These are phyloP conservation scores for Tursiops truncatus DNA, from an alignment of 2,113 vertebrate species.

Conservation along the genomic window DNA sequence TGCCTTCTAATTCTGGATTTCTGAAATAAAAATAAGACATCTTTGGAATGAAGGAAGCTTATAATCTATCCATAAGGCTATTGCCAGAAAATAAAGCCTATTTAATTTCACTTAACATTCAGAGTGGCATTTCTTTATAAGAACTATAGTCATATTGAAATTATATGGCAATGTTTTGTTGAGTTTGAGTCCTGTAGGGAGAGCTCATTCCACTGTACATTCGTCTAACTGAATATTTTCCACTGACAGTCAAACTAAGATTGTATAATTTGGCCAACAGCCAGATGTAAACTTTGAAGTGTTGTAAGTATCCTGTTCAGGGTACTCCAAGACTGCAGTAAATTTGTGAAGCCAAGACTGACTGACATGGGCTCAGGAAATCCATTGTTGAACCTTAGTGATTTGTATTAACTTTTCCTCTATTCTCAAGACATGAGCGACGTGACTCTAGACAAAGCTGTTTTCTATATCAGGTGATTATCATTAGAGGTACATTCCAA, in stretches of 20 bases:
- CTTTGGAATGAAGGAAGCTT: neutral
- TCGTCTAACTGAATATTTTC: constrained; percentile 78
- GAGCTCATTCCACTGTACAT: constrained; percentile 55
- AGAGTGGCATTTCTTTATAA: constrained; percentile 57
- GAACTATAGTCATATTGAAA: constrained; percentile 44
- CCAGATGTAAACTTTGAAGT: constrained; percentile 64
- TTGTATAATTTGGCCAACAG: constrained; percentile 70
- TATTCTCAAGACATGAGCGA: constrained; percentile 3
- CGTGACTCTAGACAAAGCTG: neutral
- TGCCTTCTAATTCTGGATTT: constrained; percentile 54
- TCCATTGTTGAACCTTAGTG: neutral
- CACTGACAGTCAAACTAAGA: constrained; percentile 65
- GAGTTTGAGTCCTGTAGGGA: constrained; percentile 54
- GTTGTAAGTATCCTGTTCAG: neutral
- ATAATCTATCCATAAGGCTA: neutral
- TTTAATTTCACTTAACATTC: constrained; percentile 58
- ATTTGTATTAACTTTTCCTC: neutral
- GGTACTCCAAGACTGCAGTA: constrained; percentile 17
- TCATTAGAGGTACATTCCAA: neutral
- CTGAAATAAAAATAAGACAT: constrained; percentile 55
- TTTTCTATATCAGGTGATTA: neutral
- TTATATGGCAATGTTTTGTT: constrained; percentile 44
- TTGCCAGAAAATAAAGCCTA: constrained; percentile 4
- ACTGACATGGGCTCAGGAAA: constrained; percentile 24
- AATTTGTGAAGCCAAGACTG: neutral